Conservation (phyloP, 1,140 invertebrate genomes). For the Zaprionus inermis region DNA sequence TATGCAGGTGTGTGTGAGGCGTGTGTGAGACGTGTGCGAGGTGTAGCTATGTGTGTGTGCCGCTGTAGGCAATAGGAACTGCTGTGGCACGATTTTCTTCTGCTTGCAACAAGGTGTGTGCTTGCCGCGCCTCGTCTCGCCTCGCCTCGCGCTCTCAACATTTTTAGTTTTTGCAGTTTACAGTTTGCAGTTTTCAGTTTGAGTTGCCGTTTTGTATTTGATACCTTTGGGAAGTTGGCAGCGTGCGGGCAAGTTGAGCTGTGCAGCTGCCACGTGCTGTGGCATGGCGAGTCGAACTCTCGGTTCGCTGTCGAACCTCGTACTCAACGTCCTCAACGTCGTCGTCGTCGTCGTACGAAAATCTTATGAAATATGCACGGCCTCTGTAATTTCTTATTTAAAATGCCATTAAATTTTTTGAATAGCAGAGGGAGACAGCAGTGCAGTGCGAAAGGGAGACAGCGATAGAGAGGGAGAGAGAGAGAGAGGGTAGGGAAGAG, state of each 20-base stretch:
- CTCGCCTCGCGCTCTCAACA: conserved; percentile 28
- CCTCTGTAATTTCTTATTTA: conserved; percentile 84
- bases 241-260: background rate
- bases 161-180: conserved; percentile 41
- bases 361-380: conserved; percentile 83
- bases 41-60: conserved; percentile 45
- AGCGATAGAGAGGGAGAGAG: conserved; percentile 13
- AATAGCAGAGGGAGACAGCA: conserved; percentile 72
- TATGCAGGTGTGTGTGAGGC: conserved; percentile 7
- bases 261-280: background rate
- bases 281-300: conserved; percentile 57
- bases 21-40: background rate
- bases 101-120: conserved; percentile 4
- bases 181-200: conserved; percentile 41
- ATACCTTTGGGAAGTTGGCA: conserved; percentile 71
- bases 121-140: background rate
- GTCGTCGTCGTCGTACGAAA: conserved; percentile 48
- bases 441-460: conserved; percentile 11
- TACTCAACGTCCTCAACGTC: background rate
- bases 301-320: conserved; percentile 64
- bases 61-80: conserved; percentile 27
- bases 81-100: conserved; percentile 73
- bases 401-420: conserved; percentile 84
- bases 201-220: conserved; percentile 68
- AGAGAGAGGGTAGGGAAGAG: background rate